Conservation (phyloP, 1,140 invertebrate genomes). For the Lanistes nyassanus region DNA sequence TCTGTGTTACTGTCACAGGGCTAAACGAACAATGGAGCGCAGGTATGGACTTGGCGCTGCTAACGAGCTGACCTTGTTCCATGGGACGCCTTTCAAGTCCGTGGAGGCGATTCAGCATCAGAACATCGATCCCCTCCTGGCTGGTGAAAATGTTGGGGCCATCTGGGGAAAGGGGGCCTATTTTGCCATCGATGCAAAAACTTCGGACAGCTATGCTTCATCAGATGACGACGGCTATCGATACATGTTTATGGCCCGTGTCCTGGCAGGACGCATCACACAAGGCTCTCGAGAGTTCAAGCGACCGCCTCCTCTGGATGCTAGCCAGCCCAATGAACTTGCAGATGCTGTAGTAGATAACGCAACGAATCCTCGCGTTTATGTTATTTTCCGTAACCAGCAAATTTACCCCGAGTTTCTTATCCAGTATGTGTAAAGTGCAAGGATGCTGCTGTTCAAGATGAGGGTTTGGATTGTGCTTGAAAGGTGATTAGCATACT, state of each 20-base stretch:
- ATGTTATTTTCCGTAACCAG: conserved; percentile 42
- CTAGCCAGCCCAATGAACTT: conserved; percentile 7
- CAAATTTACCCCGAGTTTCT: conserved; percentile 53
- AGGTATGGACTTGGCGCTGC: conserved; percentile 25
- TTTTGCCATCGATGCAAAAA: conserved; percentile 40
- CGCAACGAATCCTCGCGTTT: conserved; percentile 34
- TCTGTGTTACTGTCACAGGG: conserved; percentile 29
- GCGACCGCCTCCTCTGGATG: conserved; percentile 26
- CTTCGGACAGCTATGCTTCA: conserved; percentile 36
- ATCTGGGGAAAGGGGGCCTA: conserved; percentile 42
- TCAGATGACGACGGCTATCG: conserved; percentile 26
- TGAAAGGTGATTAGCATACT: too few species aligned
- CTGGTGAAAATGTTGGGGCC: conserved; percentile 27
- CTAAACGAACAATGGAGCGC: conserved; percentile 31
- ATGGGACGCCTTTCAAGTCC: conserved; percentile 32
- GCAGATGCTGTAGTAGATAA: conserved; percentile 47
- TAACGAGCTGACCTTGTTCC: conserved; percentile 39
- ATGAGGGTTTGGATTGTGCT: too few species aligned
- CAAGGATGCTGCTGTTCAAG: neutral
- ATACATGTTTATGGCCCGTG: conserved; percentile 36
- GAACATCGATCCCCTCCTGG: conserved; percentile 38
- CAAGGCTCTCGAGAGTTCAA: conserved; percentile 19
- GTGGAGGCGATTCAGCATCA: conserved; percentile 34
- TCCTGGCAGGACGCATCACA: conserved; percentile 30
- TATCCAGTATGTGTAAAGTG: conserved; percentile 35